phyloP scores from a whole-genome alignment of 1,140 invertebrate species.

The Brachionus koreanus region DNA sequence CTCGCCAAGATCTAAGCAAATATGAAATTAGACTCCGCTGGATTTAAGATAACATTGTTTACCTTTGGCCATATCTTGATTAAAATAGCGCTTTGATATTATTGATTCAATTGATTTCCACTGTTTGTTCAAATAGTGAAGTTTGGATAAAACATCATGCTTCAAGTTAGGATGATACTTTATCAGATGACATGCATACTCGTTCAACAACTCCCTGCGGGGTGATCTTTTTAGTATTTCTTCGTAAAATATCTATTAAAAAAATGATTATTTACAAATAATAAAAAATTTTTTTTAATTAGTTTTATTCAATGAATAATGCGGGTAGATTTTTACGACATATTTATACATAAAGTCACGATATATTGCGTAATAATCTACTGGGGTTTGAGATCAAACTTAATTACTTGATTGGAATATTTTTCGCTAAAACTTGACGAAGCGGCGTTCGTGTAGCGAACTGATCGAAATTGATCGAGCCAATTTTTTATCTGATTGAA shows the following conservation, averaged over 20 bases:
- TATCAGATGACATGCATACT: conserved; percentile 71
- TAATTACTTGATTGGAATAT: conserved; percentile 54
- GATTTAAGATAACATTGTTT: neutral
- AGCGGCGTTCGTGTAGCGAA: conserved; percentile 48
- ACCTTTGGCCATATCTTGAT: conserved; percentile 44
- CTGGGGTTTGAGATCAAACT: neutral
- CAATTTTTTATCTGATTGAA: conserved; percentile 75
- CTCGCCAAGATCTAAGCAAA: conserved; percentile 49
- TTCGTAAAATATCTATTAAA: conserved; percentile 65
- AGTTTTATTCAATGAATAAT: neutral
- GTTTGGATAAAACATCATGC: conserved; percentile 71
- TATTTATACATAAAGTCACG: neutral
- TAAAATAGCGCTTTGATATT: conserved; percentile 49
- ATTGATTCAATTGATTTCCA: conserved; percentile 70
- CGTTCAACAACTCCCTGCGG: conserved; percentile 70
- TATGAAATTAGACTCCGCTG: neutral
- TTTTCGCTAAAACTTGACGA: conserved; percentile 51
- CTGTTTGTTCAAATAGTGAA: conserved; percentile 69
- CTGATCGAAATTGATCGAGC: conserved; percentile 68
- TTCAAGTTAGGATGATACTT: conserved; percentile 68
- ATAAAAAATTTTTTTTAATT: conserved; percentile 46
- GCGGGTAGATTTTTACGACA: neutral
- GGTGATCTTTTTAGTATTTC: conserved; percentile 69
- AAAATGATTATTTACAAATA: conserved; percentile 46
- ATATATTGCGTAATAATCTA: conserved; percentile 47